Conservation (phyloP, 1,140 invertebrate genomes). For the Lepidurus arcticus region DNA sequence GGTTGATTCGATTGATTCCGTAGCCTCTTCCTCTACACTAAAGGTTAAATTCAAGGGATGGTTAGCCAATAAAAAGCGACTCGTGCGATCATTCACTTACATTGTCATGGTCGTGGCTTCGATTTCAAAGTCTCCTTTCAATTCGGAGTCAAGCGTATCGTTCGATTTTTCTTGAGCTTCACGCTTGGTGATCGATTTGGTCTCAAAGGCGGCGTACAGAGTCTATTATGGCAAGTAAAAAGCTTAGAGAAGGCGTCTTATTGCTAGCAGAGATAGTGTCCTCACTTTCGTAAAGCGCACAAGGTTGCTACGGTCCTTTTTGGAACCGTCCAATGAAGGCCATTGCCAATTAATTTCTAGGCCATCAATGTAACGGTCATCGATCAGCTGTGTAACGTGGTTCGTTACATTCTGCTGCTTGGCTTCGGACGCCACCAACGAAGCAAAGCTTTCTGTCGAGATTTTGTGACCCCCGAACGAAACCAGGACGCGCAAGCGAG, state of each 20-base stretch:
- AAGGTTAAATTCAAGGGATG: not conserved
- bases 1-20: constrained; percentile 17
- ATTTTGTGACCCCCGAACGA: constrained; percentile 35
- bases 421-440: constrained; percentile 34
- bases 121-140: not conserved
- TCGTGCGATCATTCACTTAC: not conserved
- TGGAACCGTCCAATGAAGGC: constrained; percentile 34
- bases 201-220: constrained; percentile 29
- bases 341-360: constrained; percentile 39
- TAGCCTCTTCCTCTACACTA: not conserved
- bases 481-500: constrained; percentile 33
- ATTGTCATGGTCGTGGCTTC: constrained; percentile 6
- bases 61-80: not conserved
- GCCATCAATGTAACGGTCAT: constrained; percentile 35
- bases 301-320: constrained; percentile 37
- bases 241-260: not conserved
- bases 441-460: constrained; percentile 34
- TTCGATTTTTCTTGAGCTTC: not conserved
- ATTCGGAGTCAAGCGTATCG: not conserved
- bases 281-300: constrained; percentile 38
- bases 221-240: constrained; percentile 10
- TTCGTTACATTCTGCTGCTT: constrained; percentile 35
- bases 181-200: constrained; percentile 27
- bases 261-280: constrained; percentile 2
- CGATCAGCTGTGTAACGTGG: constrained; percentile 32